These are phyloP conservation scores for Eulithis prunata DNA, from an alignment of 2,888 invertebrate species.

Conservation along the genomic window DNA sequence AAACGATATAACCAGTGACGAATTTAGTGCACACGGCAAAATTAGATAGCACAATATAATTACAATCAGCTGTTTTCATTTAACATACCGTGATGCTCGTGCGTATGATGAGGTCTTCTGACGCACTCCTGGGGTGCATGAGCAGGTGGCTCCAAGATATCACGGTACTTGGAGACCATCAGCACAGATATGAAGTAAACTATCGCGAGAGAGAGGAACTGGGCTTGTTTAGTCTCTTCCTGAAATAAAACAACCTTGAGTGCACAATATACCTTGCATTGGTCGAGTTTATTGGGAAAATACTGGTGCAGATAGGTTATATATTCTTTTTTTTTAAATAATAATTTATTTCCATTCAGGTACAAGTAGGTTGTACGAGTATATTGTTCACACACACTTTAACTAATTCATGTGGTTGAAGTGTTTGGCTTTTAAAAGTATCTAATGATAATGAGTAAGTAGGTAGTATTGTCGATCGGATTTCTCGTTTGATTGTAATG, in stretches of 20 bases:
- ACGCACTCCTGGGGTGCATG: constrained; percentile 79
- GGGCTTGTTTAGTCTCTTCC: constrained; percentile 99
- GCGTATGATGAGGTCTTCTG: constrained; percentile 69
- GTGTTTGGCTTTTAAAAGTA: too few species aligned
- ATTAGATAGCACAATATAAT: constrained; percentile 13
- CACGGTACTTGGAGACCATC: constrained; percentile 99
- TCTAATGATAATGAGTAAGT: too few species aligned
- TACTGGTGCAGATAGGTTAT: not conserved
- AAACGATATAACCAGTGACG: too few species aligned
- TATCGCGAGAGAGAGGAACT: constrained; percentile 99
- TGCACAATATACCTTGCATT: constrained; percentile 34
- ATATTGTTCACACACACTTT: too few species aligned
- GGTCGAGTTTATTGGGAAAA: constrained; percentile 5
- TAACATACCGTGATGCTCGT: constrained; percentile 74
- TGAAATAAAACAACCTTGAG: constrained; percentile 72
- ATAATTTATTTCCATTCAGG: too few species aligned
- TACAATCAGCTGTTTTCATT: constrained; percentile 10
- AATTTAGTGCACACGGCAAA: constrained; percentile 1
- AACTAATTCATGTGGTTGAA: too few species aligned
- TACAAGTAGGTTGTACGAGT: too few species aligned
- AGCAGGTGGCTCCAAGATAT: constrained; percentile 96
- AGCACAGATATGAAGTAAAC: constrained; percentile 99
- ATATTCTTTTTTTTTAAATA: too few species aligned
- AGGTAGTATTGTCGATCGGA: too few species aligned
- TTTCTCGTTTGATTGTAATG: too few species aligned